A percentile compares a stretch with the other conserved stretches of the same genome.
Evolutionary conservation across 2,797 vertebrate genomes (phyloP).

Genomic region (Trematocara caparti): DNA sequence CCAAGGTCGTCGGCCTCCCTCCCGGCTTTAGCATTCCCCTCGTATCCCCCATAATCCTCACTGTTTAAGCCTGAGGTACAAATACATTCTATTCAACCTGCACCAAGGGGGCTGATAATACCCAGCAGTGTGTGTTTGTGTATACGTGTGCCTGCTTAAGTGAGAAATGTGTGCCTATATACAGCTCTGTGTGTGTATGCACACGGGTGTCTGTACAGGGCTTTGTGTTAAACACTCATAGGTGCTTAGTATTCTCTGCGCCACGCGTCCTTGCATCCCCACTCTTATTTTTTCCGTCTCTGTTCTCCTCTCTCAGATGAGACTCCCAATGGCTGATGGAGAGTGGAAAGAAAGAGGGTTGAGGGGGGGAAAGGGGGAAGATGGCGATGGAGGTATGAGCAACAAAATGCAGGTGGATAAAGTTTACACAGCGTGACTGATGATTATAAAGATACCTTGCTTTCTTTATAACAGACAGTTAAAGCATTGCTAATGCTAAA

Average conservation of each 20-base stretch:
- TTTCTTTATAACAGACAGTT: slow-evolving; percentile 29
- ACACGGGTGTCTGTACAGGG: slow-evolving; percentile 17
- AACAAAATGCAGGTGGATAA: slow-evolving; percentile 40
- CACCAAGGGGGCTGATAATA: slow-evolving; percentile 67
- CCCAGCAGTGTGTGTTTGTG: slow-evolving; percentile 42
- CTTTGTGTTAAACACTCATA: slow-evolving; percentile 72
- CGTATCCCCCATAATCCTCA: slow-evolving; percentile 70
- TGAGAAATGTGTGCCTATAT: slow-evolving; percentile 41
- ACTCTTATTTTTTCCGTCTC: slow-evolving; percentile 50
- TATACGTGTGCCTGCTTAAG: slow-evolving; percentile 21
- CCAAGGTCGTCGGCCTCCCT: slow-evolving; percentile 72
- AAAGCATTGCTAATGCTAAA: slow-evolving; percentile 10
- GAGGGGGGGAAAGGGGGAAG: not conserved
- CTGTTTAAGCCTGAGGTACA: slow-evolving; percentile 73
- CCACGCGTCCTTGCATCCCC: slow-evolving; percentile 70
- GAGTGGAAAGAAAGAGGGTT: not conserved
- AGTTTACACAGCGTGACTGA: slow-evolving; percentile 47
- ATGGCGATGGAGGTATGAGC: not conserved
- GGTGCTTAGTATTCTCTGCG: slow-evolving; percentile 78
- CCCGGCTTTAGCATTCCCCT: slow-evolving; percentile 72
- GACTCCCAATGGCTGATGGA: slow-evolving; percentile 46
- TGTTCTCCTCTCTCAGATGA: slow-evolving; percentile 54
- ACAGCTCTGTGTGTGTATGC: slow-evolving; percentile 25
- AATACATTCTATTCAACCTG: slow-evolving; percentile 71
- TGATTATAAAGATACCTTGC: not conserved